Evolutionary conservation across 2,113 vertebrate species (phyloP), one percentile per base, ranked within the genome.

Genomic region (Peromyscus polionotus): DNA sequence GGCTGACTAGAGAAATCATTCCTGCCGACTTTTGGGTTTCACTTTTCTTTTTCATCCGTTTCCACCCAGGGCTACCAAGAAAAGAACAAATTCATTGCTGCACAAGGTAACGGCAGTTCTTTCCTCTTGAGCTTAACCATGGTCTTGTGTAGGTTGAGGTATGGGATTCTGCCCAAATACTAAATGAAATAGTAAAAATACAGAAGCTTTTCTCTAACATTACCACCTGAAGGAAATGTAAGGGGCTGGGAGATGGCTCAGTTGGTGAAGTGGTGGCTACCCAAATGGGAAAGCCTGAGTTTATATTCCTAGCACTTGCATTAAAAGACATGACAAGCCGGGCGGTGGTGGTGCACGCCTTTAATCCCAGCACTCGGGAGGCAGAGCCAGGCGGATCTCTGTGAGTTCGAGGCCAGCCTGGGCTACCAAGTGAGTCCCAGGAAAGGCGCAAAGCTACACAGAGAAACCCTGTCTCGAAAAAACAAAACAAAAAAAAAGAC

Each of bases 81-180:
- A 98, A 99, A 99, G 98, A 99, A 99, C 98, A 99, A 99, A 98
- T 99, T 99, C 97, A 99, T 99, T 98, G 99, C 99, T 93, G 99
- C 99, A 97, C 99, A 99, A 99, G 99, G 99, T 99, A 3, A 19
- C 90, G 67, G 59, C 68, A 59, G 12, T 65, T 81, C 95, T 95
- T 91, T 95, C 73, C 61, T 88, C n/a, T 91, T 59, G 45, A 36
- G 12, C 68, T 97, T 90, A 96, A 65, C 84, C 31, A 42, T 76
- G 51, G 84, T 31, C 45, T 7, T 61, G n/a, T 91, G 28, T 84
- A 81, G 20, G 14, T n/a, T 95, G 93, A 22, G 19, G 19, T 36
- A 19, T 26, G 24, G 42, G 17, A 13, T 81, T 95, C 48, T 57
- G 63, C 79, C n/a, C 81, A 96, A 54, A 48, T 95, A 76, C 67